Conservation (phyloP, 2,113 vertebrate genomes). For the Seriola aureovittata region DNA sequence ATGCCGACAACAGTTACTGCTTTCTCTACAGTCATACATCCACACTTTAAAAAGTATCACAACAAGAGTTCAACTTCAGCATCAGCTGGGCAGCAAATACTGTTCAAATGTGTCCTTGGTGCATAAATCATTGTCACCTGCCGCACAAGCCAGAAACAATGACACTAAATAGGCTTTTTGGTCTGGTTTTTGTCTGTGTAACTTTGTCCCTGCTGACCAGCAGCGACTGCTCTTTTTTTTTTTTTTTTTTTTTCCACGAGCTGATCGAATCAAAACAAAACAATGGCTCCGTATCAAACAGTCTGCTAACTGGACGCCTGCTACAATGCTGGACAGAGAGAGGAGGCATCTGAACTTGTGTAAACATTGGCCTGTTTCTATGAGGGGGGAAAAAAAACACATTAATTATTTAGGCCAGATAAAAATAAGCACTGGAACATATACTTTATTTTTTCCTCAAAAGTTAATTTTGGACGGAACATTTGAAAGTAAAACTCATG, state of each 20-base stretch:
- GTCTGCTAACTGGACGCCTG: background rate
- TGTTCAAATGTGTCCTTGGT: constrained; percentile 16
- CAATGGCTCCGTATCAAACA: constrained; percentile 27
- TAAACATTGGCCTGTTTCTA: constrained; percentile 32
- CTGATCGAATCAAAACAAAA: constrained; percentile 48
- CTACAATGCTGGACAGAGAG: background rate
- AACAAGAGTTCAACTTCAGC: background rate
- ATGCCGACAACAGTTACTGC: background rate
- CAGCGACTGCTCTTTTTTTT: background rate
- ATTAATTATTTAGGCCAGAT: constrained; percentile 19
- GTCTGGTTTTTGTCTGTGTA: constrained; percentile 20
- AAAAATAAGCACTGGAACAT: background rate
- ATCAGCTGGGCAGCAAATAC: background rate
- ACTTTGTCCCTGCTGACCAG: constrained; percentile 41
- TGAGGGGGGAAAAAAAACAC: background rate
- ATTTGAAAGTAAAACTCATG: background rate
- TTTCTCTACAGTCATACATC: background rate
- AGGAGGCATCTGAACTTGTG: constrained; percentile 7
- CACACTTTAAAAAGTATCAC: background rate
- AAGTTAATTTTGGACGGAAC: background rate
- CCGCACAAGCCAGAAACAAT: constrained; percentile 21
- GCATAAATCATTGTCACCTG: constrained; percentile 5
- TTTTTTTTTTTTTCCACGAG: constrained; percentile 12
- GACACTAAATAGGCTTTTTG: constrained; percentile 6
- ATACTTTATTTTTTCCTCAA: background rate